These are phyloP conservation scores for Nematostella vectensis DNA, from an alignment of 92 coral and sea anemone species.

Conservation along the genomic window DNA sequence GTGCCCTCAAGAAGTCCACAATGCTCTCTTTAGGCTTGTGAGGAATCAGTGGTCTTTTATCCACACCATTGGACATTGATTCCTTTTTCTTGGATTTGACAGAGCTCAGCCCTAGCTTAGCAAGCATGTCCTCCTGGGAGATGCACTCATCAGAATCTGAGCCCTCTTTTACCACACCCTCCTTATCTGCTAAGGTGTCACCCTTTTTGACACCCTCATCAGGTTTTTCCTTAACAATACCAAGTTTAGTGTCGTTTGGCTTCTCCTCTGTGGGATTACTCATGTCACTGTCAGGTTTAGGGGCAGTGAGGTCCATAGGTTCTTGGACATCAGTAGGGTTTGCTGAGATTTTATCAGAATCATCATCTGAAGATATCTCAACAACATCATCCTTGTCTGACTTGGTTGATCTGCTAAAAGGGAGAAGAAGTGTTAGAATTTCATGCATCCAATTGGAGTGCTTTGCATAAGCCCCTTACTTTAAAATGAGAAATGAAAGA, in stretches of 20 bases:
- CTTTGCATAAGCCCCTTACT: too few species aligned
- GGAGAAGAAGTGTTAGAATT: too few species aligned
- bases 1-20: slow-evolving; percentile 76
- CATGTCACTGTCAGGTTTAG: too few species aligned
- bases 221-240: neutral
- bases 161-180: slow-evolving; percentile 10
- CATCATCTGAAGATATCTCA: slow-evolving; percentile 60
- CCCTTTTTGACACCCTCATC: neutral
- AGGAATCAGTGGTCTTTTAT: slow-evolving; percentile 64
- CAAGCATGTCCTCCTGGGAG: slow-evolving; percentile 89
- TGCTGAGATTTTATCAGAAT: slow-evolving; percentile 52
- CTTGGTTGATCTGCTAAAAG: too few species aligned
- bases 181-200: neutral
- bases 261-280: neutral
- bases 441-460: too few species aligned
- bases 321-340: too few species aligned
- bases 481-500: too few species aligned
- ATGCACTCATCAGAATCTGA: slow-evolving; percentile 90
- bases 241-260: neutral
- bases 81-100: slow-evolving; percentile 68
- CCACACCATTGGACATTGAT: slow-evolving; percentile 43
- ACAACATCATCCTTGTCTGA: slow-evolving; percentile 42
- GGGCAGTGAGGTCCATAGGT: neutral
- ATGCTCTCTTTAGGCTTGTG: slow-evolving; percentile 91
- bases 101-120: slow-evolving; percentile 86